Base-by-base conservation (phyloP, 2,113 vertebrate genomes). In the Pteronura brasiliensis region DNA sequence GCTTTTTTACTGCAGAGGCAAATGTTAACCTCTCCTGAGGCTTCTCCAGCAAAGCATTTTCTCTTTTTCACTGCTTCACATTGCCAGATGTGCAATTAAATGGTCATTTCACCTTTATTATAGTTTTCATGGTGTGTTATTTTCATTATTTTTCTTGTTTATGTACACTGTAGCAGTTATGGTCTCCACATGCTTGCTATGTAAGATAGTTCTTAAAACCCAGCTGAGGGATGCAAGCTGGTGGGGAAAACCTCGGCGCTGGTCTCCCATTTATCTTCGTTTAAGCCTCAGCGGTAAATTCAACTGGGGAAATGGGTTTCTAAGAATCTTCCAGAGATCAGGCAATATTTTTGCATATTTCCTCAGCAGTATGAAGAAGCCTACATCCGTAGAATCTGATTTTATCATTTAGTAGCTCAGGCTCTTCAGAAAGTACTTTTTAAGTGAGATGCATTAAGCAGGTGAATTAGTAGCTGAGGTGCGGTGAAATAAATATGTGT, bases 131-230 rank as follows among this genome's bases (percentile, higher is more conserved):
- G 97, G 94, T 79, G 61, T 76, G 47, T 83, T 97, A 93, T 95
- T 98, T 96, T 97, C 93, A 83, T 92, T 98, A 97, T 97, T 95
- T 97, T 71, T 86, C 96, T 95, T 97, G 91, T 98, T 98, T 96
- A 88, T 95, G 82, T 96, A 96, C 52, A 88, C 47, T 59, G n/a
- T 47, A 55, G 95, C 59, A 95, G 97, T 98, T 98, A 97, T 97
- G 91, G 92, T 94, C 96, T 95, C 97, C 97, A 96, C 95, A 97
- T 98, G 91, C 76, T 96, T 84, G 80, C 94, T 98, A 95, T 59
- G 20, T 86, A 98, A 95, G 83, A 96, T 96, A 98, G 85, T 67
- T 98, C 65, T 92, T 86, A 92, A 97, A 93, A 63, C 39, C 7
- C 44, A 96, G n/a, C 71, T 81, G 96, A 88, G 59, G 71, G 55